A percentile compares a stretch with the other conserved stretches of the same genome.
These are phyloP conservation scores for Pentamera pediparva DNA, from an alignment of 53 echinoderm and acorn worm genomes.

Conservation along the genomic window DNA sequence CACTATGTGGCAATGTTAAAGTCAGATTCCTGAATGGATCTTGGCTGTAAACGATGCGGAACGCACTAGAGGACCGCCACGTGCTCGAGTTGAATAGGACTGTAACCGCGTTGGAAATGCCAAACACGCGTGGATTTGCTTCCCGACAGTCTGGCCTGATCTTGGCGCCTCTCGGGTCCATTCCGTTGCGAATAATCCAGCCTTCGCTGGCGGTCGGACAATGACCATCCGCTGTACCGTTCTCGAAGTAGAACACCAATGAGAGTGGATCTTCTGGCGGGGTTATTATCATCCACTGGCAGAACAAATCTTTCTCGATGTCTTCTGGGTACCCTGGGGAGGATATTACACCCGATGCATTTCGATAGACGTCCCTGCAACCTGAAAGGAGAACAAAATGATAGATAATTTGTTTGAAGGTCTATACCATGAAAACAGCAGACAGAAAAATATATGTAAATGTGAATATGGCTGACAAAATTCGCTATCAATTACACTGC, in stretches of 20 bases:
- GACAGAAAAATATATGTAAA: too few species aligned
- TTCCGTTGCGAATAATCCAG: conserved; percentile 10
- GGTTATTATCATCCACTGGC: conserved; percentile 10
- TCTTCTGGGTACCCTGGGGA: neutral
- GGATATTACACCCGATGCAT: neutral
- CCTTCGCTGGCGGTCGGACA: conserved; percentile 5
- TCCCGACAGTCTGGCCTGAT: neutral
- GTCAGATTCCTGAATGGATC: too few species aligned
- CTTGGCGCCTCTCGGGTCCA: conserved; percentile 6
- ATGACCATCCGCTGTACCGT: neutral
- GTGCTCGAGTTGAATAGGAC: conserved; percentile 2
- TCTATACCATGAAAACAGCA: too few species aligned
- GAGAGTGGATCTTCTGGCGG: neutral
- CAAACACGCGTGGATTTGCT: neutral
- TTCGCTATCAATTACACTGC: too few species aligned
- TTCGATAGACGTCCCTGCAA: neutral
- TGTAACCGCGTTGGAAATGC: neutral
- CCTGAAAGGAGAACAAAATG: too few species aligned
- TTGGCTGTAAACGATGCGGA: neutral
- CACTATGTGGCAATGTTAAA: too few species aligned
- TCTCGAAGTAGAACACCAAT: neutral
- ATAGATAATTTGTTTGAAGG: too few species aligned
- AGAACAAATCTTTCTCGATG: neutral
- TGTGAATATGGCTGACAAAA: too few species aligned
- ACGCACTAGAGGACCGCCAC: neutral